A percentile compares a stretch with the other conserved stretches of the same genome.
Conservation (phyloP, 53 echinoderm and acorn worm species). For the Henricia sp. region DNA sequence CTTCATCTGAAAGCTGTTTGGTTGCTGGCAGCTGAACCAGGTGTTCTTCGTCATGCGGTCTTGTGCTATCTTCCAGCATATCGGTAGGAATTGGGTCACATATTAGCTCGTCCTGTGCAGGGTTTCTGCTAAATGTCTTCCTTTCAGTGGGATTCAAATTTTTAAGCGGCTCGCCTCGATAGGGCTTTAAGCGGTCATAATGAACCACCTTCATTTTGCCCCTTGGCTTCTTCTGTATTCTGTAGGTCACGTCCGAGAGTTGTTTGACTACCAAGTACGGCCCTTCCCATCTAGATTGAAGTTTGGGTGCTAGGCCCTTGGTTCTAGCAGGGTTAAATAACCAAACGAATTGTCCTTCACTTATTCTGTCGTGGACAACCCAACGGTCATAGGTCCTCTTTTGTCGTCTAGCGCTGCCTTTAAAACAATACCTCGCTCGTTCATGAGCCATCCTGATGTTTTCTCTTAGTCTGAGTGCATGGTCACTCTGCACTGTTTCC, state of each 20-base stretch:
- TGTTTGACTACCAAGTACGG: not conserved
- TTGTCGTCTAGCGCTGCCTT: conserved; percentile 36
- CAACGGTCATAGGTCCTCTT: conserved; percentile 19
- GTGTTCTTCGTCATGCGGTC: too few species aligned
- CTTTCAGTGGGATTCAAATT: too few species aligned
- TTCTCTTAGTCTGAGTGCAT: not conserved
- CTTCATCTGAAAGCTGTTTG: too few species aligned
- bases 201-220: not conserved
- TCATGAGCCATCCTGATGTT: not conserved
- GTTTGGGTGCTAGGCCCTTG: not conserved
- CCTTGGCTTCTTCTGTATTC: not conserved
- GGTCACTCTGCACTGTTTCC: not conserved
- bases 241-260: not conserved
- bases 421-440: conserved; percentile 12
- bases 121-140: too few species aligned
- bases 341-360: conserved; percentile 5
- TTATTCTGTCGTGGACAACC: not conserved
- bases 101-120: too few species aligned
- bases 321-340: not conserved
- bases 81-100: too few species aligned
- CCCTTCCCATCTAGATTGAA: not conserved
- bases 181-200: not conserved
- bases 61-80: too few species aligned
- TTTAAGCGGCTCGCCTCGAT: not conserved
- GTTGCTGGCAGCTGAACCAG: too few species aligned